phyloP scores from a whole-genome alignment of 2,888 invertebrate genomes.

The Leptopilina drosophilae region DNA sequence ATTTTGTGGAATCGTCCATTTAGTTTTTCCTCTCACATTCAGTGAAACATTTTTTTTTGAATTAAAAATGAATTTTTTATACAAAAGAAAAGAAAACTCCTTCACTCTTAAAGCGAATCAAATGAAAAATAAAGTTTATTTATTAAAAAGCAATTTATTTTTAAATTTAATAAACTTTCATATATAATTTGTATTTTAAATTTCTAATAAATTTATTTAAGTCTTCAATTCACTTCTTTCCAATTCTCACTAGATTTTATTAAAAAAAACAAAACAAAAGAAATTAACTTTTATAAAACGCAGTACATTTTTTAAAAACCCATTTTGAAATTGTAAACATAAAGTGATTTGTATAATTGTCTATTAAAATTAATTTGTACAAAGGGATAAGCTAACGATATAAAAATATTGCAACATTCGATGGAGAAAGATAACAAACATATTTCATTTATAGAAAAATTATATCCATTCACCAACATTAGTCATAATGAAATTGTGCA shows the following conservation, averaged over 20 bases:
- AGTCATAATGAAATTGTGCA: constrained; percentile 18
- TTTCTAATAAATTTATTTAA: too few relatives aligned
- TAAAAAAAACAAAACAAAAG: too few relatives aligned
- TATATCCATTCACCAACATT: not conserved
- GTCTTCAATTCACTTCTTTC: not conserved
- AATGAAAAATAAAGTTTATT: not conserved
- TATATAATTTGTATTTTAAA: too few relatives aligned
- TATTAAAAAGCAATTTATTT: constrained; percentile 11
- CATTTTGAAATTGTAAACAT: not conserved
- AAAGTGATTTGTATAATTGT: not conserved
- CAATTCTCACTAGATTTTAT: too few relatives aligned
- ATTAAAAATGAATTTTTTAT: constrained; percentile 16
- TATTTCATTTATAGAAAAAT: constrained; percentile 3
- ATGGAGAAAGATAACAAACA: constrained; percentile 24
- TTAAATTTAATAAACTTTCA: not conserved
- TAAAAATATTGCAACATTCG: constrained; percentile 6
- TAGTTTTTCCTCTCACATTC: not conserved
- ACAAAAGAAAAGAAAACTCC: not conserved
- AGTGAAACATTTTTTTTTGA: not conserved
- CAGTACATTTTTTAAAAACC: not conserved
- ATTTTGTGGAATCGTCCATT: constrained; percentile 2
- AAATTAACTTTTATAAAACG: not conserved
- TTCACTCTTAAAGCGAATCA: not conserved
- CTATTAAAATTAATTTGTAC: not conserved
- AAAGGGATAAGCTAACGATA: not conserved